Conservation (phyloP, 1,140 invertebrate species). For the Homalodisca vitripennis region DNA sequence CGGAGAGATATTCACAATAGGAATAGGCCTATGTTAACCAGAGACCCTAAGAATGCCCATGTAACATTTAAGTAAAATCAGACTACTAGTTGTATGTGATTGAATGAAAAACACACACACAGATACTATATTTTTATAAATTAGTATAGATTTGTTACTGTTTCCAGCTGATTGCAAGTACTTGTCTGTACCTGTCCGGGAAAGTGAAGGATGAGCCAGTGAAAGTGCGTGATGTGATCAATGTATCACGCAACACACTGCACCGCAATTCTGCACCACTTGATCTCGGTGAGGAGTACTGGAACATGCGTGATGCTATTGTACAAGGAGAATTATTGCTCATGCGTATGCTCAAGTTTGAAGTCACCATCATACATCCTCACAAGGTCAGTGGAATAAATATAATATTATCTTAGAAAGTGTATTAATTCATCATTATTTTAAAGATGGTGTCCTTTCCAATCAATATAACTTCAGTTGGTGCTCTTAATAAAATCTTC, state of each 20-base stretch:
- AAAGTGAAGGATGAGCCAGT: slow-evolving; percentile 88
- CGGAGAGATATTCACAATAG: no score
- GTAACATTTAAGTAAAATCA: no score
- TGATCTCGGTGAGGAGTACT: slow-evolving; percentile 88
- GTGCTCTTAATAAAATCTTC: no score
- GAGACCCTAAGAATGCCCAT: no score
- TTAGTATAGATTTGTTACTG: no score
- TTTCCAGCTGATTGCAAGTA: slow-evolving; percentile 76
- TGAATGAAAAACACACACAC: no score
- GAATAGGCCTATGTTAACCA: no score
- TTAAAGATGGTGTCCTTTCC: no score
- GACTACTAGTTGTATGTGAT: no score
- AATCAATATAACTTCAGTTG: no score
- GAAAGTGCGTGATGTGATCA: slow-evolving; percentile 87
- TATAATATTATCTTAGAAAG: not conserved
- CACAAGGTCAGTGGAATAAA: slow-evolving; percentile 63
- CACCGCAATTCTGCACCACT: slow-evolving; percentile 76
- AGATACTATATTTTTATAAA: no score
- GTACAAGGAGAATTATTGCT: slow-evolving; percentile 88
- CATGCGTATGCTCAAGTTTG: slow-evolving; percentile 81
- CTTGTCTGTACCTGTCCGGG: slow-evolving; percentile 83
- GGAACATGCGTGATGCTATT: slow-evolving; percentile 83
- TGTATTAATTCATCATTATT: no score
- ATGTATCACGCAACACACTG: slow-evolving; percentile 81
- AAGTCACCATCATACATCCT: slow-evolving; percentile 77